Conservation (phyloP, 2,113 vertebrate genomes). For the Onychorhynchus coronatus region DNA sequence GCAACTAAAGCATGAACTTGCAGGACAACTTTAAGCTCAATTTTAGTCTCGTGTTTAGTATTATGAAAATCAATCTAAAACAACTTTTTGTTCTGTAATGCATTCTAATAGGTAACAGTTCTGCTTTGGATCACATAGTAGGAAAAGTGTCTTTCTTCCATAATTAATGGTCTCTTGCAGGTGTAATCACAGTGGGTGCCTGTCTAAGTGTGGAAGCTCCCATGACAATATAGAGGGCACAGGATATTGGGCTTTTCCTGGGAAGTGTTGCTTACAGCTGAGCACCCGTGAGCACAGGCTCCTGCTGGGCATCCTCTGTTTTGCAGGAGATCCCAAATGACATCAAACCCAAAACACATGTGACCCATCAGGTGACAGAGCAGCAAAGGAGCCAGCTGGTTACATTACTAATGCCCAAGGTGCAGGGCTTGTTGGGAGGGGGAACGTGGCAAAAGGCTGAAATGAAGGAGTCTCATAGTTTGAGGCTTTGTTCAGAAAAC, state of each 20-base stretch:
- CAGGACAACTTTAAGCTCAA: not conserved
- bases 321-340: not conserved
- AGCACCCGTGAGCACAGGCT: not conserved
- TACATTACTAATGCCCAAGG: not conserved
- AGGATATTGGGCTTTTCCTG: not conserved
- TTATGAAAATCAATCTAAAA: not conserved
- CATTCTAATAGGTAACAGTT: not conserved
- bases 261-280: not conserved
- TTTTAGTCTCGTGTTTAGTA: not conserved
- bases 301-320: not conserved
- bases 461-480: not conserved
- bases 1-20: not conserved
- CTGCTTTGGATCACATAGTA: not conserved
- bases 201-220: not conserved
- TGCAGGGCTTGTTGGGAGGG: not conserved
- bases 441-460: not conserved
- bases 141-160: not conserved
- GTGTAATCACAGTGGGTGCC: not conserved
- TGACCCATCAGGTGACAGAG: not conserved
- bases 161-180: not conserved
- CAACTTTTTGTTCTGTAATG: not conserved
- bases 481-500: not conserved
- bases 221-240: not conserved
- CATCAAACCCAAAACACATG: not conserved
- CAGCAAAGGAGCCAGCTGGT: not conserved